Evolutionary conservation across 2,113 vertebrate species (phyloP).

Genomic region (Chaetura pelagica): DNA sequence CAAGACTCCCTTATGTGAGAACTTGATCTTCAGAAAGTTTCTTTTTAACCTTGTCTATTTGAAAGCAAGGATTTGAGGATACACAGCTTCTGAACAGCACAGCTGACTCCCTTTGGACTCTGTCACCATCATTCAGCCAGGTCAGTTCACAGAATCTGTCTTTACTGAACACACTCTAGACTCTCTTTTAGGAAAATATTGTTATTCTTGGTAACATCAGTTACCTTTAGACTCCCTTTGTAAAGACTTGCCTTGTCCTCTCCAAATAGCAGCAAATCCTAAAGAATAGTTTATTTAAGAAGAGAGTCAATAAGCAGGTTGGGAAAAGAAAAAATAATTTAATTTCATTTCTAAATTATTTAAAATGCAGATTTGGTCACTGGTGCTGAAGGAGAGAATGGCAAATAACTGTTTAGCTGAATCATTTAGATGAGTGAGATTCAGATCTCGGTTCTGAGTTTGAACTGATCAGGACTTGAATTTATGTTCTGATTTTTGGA

Average conservation of each 20-base stretch:
- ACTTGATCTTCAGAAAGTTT: not conserved
- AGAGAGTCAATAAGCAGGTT: not conserved
- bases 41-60: not conserved
- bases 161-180: not conserved
- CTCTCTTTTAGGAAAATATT: not conserved
- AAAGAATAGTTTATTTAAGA: not conserved
- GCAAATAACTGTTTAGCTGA: not conserved
- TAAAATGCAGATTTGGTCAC: not conserved
- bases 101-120: not conserved
- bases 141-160: not conserved
- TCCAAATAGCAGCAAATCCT: not conserved
- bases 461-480: not conserved
- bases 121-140: not conserved
- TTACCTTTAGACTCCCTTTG: not conserved
- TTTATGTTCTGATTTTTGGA: not conserved
- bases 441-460: not conserved
- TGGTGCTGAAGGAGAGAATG: not conserved
- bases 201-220: not conserved
- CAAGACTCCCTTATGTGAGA: not conserved
- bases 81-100: not conserved
- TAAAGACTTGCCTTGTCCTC: not conserved
- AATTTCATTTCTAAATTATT: not conserved
- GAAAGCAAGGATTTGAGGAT: not conserved
- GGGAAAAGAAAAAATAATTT: not conserved
- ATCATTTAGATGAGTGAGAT: not conserved